Base-by-base conservation (phyloP, 2,888 invertebrate species). In the Eustalomyia histrio region DNA sequence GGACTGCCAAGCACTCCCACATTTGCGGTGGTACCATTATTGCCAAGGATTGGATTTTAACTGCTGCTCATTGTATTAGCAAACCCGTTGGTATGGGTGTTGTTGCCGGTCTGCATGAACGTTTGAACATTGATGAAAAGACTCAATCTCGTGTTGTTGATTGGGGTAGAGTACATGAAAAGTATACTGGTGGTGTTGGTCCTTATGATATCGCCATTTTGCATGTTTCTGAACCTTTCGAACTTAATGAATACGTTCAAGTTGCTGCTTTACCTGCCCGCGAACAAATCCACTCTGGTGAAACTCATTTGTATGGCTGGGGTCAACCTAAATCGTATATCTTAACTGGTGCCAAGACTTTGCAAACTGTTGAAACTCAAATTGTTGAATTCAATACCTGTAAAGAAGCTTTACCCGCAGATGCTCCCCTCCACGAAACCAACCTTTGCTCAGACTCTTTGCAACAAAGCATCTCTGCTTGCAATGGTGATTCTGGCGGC, bases 151-250 rank as follows among this genome's bases (percentile, higher is more conserved):
- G 88, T 64, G 33, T 71, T 1, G 85, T 91, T 9, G 85, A 84
- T 5, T 87, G 85, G 21, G 85, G 87, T 17, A 84, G 86, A 24
- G 85, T 89, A 1, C 91, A 92, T 80, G 85, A 86, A 43, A 3
- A 29, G 2, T 90, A 85, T 82, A 18, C 14, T 55, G 91, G 91
- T 18, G 88, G 88, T 1, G 90, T 91, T 14, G 91, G 90, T 33
- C 91, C 91, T 76, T 91, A 92, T 83, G 93, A 93, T 84, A 92
- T 93, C 82, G 93, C 92, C 39, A 69, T 93, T 0, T 83, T 93
- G 74, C 87, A 87, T 79, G 85, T 89, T 9, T 84, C 83, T 18
- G 65, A 85, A 55, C 80, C 89, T 3, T 87, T 90, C 61, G 78
- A 76, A 14, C 88, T 89, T 80, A 88, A 88, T 73, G 83, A 86